Conservation (phyloP, 2,888 invertebrate genomes). For the Molanna angustata region DNA sequence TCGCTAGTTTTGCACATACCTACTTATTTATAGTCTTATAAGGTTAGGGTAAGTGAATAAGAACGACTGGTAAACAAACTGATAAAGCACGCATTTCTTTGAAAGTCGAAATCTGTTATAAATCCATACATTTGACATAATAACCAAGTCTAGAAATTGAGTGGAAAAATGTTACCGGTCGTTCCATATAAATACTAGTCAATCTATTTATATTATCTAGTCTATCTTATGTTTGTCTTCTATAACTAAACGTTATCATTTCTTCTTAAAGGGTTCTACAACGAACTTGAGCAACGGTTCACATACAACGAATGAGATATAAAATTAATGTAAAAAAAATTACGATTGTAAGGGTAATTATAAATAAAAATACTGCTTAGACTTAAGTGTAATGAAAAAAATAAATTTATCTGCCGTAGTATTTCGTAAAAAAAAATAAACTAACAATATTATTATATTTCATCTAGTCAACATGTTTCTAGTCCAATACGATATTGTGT, state of each 20-base stretch:
- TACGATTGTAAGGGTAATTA: conserved; percentile 28
- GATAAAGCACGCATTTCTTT: too few relatives aligned
- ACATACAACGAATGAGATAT: conserved; percentile 53
- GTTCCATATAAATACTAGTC: too few relatives aligned
- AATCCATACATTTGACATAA: too few relatives aligned
- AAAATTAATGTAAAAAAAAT: conserved; percentile 22
- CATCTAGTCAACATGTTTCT: conserved; percentile 24
- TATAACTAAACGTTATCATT: conserved; percentile 25
- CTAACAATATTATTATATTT: conserved; percentile 20
- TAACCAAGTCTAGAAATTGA: too few relatives aligned
- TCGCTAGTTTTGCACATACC: too few relatives aligned
- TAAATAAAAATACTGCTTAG: conserved; percentile 15
- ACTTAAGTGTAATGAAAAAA: conserved; percentile 13
- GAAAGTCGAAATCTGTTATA: too few relatives aligned
- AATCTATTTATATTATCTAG: too few relatives aligned
- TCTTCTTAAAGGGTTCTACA: conserved; percentile 37
- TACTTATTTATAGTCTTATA: too few relatives aligned
- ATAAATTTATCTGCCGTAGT: conserved; percentile 7
- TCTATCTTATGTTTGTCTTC: conserved; percentile 23
- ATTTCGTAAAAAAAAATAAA: not conserved
- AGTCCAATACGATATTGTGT: conserved; percentile 13
- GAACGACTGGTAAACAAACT: too few relatives aligned
- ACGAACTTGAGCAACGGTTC: conserved; percentile 54
- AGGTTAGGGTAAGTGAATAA: too few relatives aligned
- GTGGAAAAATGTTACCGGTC: too few relatives aligned